A percentile compares a stretch with the other conserved stretches of the same genome.
Evolutionary conservation across 2,797 vertebrate species (phyloP).

Genomic region (Thripadectes ignobilis): DNA sequence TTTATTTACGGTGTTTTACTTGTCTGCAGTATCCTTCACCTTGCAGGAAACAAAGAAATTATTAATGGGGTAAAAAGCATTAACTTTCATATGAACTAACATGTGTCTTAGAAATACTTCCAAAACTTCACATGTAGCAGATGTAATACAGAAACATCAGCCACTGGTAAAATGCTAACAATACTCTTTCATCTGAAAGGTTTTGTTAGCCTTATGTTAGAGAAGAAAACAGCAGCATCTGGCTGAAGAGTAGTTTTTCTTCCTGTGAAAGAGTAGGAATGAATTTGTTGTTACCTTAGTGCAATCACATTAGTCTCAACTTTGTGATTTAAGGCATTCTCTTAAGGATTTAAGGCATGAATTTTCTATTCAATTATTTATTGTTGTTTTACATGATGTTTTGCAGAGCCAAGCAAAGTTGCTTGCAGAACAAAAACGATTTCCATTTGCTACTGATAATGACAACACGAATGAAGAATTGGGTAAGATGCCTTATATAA

Average conservation of each 20-base stretch:
- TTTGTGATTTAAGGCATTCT: background rate
- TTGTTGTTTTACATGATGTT: background rate
- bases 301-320: background rate
- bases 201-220: background rate
- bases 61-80: background rate
- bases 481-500: constrained; percentile 77
- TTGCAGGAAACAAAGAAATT: background rate
- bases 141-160: background rate
- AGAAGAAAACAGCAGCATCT: background rate
- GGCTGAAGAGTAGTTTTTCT: background rate
- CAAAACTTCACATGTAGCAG: background rate
- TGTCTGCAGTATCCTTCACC: background rate
- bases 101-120: background rate
- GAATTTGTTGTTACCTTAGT: background rate
- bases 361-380: background rate
- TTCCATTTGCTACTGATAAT: constrained; percentile 92
- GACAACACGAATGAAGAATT: constrained; percentile 93
- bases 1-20: background rate
- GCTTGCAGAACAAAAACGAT: constrained; percentile 92
- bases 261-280: background rate
- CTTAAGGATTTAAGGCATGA: background rate
- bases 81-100: background rate
- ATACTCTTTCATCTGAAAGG: background rate
- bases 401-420: constrained; percentile 92
- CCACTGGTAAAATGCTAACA: background rate